Base-by-base conservation (phyloP, 1,140 invertebrate genomes). In the Sitobion miscanthi region DNA sequence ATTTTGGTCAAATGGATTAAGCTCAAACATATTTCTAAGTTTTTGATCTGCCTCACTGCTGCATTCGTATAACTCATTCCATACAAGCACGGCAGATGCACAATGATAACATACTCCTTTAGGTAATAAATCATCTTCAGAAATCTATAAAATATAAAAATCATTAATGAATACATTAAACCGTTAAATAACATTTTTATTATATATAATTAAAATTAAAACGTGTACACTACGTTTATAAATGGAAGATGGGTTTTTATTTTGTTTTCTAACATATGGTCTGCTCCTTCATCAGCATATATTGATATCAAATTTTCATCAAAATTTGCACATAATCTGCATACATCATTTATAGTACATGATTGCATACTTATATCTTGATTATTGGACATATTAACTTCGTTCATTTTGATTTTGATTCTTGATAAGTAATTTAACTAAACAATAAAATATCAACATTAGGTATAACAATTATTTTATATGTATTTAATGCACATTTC, bases 61-160 rank as follows among this genome's bases (percentile, higher is more conserved):
- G 94, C 95, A 95, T 93, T 96, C 94, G 38, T 96, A 95, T 62
- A 97, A 95, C 93, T 97, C 96, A 94, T 97, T 96, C 96, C 96
- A 97, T 0, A 96, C 96, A 62, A 97, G 94, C 38, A 97, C 94
- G 0, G 96, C 96, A 86, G 95, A 96, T 0, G 96, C 96, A 94
- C 97, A 97, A 91, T 96, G 96, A 94, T 96, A 96, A 95, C 97
- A 97, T 83, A 97, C 95, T 94, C 96, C 96, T 14, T 95, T 94
- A 3, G 97, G 97, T 93, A 97, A 95, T 23, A 94, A 94, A 94
- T 97, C 97, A 42, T 94, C 94, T 94, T 96, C 94, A 5, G 95
- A 94, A 82, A 97, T 95, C 96, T 97, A 94, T 62, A 94, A 57
- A 57, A 94, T 47, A 93, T 47, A 62, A 54, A 35, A 54, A 5